phyloP scores from a whole-genome alignment of 2,888 invertebrate genomes.

The Chrysolina haemoptera region DNA sequence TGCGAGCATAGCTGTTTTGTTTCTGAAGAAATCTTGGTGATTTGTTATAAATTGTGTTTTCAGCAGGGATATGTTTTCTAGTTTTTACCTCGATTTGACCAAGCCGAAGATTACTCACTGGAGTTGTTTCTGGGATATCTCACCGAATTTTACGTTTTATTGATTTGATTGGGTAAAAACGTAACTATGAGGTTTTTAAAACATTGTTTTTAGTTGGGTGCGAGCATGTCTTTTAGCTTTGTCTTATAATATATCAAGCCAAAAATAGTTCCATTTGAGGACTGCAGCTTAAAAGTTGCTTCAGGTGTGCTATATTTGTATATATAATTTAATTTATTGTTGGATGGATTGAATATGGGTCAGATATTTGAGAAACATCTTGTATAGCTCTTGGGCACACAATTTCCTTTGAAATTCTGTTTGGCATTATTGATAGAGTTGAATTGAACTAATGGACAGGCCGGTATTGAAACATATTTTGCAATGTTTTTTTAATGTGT shows the following conservation, averaged over 20 bases:
- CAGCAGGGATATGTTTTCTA: slow-evolving; percentile 27
- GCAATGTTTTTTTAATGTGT: too few relatives aligned
- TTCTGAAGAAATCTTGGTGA: slow-evolving; percentile 1
- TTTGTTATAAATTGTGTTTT: slow-evolving; percentile 29
- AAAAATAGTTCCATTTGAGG: too few relatives aligned
- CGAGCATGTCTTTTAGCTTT: too few relatives aligned
- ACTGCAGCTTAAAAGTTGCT: too few relatives aligned
- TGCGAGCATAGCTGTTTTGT: slow-evolving; percentile 19
- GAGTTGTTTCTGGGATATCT: slow-evolving; percentile 20
- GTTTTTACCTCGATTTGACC: slow-evolving; percentile 21
- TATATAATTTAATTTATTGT: not conserved
- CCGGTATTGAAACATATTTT: too few relatives aligned
- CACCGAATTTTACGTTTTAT: not conserved
- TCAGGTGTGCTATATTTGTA: too few relatives aligned
- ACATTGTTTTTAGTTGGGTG: too few relatives aligned
- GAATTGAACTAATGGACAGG: not conserved
- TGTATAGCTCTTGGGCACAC: not conserved
- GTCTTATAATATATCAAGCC: too few relatives aligned
- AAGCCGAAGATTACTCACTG: slow-evolving; percentile 16
- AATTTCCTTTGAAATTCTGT: not conserved
- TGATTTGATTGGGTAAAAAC: not conserved
- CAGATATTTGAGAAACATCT: not conserved
- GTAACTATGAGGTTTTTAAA: too few relatives aligned
- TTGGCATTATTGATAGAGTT: not conserved
- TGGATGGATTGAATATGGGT: not conserved